Percentiles rank a stretch among this genome's conserved stretches.
phyloP scores from a whole-genome alignment of 2,888 invertebrate species.

The Yponomeuta cagnagella region DNA sequence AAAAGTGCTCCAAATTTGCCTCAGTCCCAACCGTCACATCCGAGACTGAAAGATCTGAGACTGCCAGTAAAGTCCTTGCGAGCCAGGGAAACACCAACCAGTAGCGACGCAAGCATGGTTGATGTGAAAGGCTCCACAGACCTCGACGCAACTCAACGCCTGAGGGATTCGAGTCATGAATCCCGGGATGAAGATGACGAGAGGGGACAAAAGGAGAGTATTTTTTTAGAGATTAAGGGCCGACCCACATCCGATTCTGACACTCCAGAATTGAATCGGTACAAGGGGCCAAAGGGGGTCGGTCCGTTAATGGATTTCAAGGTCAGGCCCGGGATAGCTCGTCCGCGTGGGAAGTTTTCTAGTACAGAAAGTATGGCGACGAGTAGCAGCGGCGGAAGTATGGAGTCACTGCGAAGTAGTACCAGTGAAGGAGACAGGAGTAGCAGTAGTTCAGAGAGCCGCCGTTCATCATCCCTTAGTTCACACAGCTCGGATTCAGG shows the following conservation, averaged over 20 bases:
- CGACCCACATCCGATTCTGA: slow-evolving; percentile 78
- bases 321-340: slow-evolving; percentile 71
- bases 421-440: slow-evolving; percentile 92
- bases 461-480: slow-evolving; percentile 88
- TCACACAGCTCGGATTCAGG: slow-evolving; percentile 91
- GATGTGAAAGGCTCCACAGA: slow-evolving; percentile 76
- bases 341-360: slow-evolving; percentile 79
- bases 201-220: slow-evolving; percentile 81
- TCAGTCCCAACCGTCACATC: slow-evolving; percentile 78
- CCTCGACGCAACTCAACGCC: slow-evolving; percentile 67
- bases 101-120: slow-evolving; percentile 78
- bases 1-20: slow-evolving; percentile 88
- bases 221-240: slow-evolving; percentile 84
- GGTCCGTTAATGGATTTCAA: slow-evolving; percentile 79
- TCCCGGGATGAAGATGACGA: slow-evolving; percentile 81
- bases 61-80: slow-evolving; percentile 82
- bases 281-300: slow-evolving; percentile 72
- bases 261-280: slow-evolving; percentile 74
- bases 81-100: slow-evolving; percentile 77
- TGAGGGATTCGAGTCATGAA: slow-evolving; percentile 69
- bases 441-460: slow-evolving; percentile 89
- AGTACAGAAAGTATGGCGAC: slow-evolving; percentile 93
- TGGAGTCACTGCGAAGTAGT: slow-evolving; percentile 90
- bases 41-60: slow-evolving; percentile 82
- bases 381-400: slow-evolving; percentile 90